Evolutionary conservation across 1,140 invertebrate genomes (phyloP), one percentile per base, ranked within the genome.

Genomic region (Papilio glaucus): DNA sequence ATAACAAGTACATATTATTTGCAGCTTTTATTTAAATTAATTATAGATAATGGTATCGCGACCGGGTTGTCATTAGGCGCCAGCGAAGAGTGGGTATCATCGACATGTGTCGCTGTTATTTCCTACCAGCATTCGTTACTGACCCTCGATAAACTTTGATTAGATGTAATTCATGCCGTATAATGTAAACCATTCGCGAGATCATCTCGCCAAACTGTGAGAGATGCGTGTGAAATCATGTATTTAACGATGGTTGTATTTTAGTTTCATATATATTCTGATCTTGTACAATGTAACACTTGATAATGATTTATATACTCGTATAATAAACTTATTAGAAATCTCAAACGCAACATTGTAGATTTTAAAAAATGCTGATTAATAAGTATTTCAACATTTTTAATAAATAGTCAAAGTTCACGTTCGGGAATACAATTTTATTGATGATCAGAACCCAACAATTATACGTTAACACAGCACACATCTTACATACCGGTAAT

Each of bases 71-170:
- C 72, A 76, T 75, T 72, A 81, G 88, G 87, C 89, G 88, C 87
- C 89, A 86, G 65, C 72, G 74, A n/a, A n/a, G n/a, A 74, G 80
- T 78, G 77, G 78, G 72, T 18, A 53, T 12, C 49, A 24, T 77
- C 29, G 42, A 53, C 70, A 49, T 71, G 77, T 81, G 45, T 81
- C 80, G n/a, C n/a, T 73, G 73, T 85, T 82, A 89, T 89, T 85
- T 88, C 86, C 87, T 86, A 87, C 85, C 71, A 81, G 69, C 60
- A 82, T 73, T 77, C 83, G 86, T 83, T 86, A 83, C 81, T 88
- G 85, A 90, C 89, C 88, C 73, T 39, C 72, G 88, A 90, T 90
- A 89, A 91, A 88, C 84, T 85, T 72, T 83, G 53, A 78, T 82
- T 85, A 84, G 82, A 63, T 65, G 76, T 79, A 82, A 80, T 74